Base-by-base conservation (phyloP, 2,113 vertebrate genomes). In the Jaculus jaculus region DNA sequence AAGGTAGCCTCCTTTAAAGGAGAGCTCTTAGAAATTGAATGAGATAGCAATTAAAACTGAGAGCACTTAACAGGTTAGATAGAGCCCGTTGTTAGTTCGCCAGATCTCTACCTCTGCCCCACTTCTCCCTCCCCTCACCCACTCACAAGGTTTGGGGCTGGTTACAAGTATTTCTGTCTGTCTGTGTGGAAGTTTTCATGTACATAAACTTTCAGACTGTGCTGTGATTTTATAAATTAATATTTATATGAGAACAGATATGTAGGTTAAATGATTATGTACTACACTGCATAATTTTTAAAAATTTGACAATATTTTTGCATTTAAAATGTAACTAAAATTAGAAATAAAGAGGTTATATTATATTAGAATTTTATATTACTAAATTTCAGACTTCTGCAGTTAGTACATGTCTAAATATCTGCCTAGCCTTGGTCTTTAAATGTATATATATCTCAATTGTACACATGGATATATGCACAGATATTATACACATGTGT, bases 221-320 rank as follows among this genome's bases (percentile, higher is more conserved):
- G 71, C 37, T 87, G 21, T 30, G 80, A 77, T 95, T 80, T 72
- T 73, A 92, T 81, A 74, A 83, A 81, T 82, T 94, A 72, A 71
- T 61, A 80, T 88, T 90, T 73, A 78, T 75, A 39, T 88, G 60
- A 91, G n/a, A 68, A 9, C 61, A 26, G 32, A 63, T 30, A 84
- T 28, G 28, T 51, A 74, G 81, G 26, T 90, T 39, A 83, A 63
- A 74, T 81, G 23, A 72, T 63, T 79, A 51, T 51, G 24, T 2
- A 39, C 32, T 88, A 82, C 63, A 69, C 87, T 87, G 30, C 24
- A 73, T 71, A 94, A 47, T 47, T 84, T 26, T 39, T 91, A 85
- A 82, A 82, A 37, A 10, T 93, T 69, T 84, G 28, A 61, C 42
- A 72, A 42, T 69, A 69, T n/a, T 82, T 85, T 89, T 68, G 23